These are phyloP conservation scores for Drosophila histrio DNA, from an alignment of 2,888 invertebrate genomes.

Conservation along the genomic window DNA sequence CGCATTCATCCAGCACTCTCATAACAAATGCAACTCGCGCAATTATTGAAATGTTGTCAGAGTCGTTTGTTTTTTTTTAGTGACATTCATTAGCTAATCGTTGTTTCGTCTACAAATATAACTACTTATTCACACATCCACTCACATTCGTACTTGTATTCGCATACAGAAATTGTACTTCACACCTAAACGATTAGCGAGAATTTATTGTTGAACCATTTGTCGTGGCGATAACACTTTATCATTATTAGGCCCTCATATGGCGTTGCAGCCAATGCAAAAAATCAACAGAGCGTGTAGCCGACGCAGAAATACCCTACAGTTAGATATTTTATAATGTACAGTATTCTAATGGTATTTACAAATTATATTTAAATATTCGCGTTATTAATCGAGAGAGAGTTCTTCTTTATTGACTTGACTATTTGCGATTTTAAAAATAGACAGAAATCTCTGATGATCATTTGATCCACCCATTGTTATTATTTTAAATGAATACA, in stretches of 20 bases:
- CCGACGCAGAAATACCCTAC: conserved; percentile 10
- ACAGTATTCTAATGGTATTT: background rate
- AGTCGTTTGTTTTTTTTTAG: conserved; percentile 13
- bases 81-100: conserved; percentile 13
- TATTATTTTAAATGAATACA: background rate
- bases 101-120: background rate
- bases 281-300: background rate
- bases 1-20: background rate
- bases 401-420: no score
- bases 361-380: no score
- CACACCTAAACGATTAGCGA: conserved; percentile 34
- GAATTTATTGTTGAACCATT: conserved; percentile 24
- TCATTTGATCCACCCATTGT: no score
- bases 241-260: conserved; percentile 13
- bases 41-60: conserved; percentile 15
- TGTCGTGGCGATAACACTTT: conserved; percentile 25
- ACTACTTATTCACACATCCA: background rate
- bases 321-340: background rate
- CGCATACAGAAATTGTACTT: conserved; percentile 14
- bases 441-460: no score
- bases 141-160: background rate
- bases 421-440: background rate
- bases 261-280: conserved; percentile 2
- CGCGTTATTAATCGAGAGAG: no score
- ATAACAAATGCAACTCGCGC: conserved; percentile 11